A percentile compares a stretch with the other conserved stretches of the same genome.
Evolutionary conservation across 2,113 vertebrate genomes (phyloP).

Genomic region (Catharus minimus): DNA sequence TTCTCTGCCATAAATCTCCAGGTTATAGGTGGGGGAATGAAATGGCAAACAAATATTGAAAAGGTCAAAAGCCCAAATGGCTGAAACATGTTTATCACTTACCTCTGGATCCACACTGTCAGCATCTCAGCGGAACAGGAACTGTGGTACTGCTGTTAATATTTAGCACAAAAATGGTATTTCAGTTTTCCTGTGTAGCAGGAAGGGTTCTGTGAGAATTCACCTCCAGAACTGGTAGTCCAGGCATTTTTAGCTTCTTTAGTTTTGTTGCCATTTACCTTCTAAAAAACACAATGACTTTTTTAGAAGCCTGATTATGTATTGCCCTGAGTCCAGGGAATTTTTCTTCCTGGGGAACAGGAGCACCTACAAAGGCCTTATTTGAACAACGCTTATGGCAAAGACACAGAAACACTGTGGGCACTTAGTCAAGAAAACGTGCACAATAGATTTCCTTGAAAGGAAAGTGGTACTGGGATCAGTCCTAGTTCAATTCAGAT

Average conservation of each 20-base stretch:
- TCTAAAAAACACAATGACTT: neutral
- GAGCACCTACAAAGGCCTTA: neutral
- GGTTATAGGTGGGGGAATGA: slow-evolving; percentile 23
- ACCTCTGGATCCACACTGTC: slow-evolving; percentile 16
- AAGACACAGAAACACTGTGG: neutral
- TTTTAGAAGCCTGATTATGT: neutral
- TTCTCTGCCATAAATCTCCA: slow-evolving; percentile 53
- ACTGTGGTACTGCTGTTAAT: neutral
- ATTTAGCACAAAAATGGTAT: slow-evolving; percentile 39
- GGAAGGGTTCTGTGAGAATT: neutral
- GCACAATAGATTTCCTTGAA: neutral
- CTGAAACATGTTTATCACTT: neutral
- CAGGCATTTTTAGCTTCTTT: neutral
- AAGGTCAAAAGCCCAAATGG: neutral
- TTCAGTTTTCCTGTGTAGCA: neutral
- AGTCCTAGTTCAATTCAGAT: neutral
- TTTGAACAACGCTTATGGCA: neutral
- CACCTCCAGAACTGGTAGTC: neutral
- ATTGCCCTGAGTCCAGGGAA: neutral
- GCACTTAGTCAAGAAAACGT: neutral
- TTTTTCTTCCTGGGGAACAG: neutral
- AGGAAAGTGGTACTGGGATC: neutral
- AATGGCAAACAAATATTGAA: slow-evolving; percentile 27
- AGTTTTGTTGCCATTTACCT: neutral
- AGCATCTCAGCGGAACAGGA: slow-evolving; percentile 25